Conservation (phyloP, 1,140 invertebrate species). For the Drosophila arizonae region DNA sequence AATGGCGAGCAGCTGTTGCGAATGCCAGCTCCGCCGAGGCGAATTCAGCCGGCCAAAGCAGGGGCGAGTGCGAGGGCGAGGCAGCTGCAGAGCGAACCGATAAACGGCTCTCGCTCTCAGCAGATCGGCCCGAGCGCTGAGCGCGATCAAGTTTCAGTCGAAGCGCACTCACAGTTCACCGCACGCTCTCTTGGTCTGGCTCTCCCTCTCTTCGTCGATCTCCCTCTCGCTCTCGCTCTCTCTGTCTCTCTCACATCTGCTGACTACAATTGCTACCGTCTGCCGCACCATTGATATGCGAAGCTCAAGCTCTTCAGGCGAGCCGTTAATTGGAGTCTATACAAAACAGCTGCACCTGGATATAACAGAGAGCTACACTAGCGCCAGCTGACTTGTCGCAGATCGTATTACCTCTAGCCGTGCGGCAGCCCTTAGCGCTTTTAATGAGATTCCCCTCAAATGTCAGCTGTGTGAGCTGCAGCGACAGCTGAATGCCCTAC, state of each 20-base stretch:
- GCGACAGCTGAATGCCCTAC: constrained; percentile 22
- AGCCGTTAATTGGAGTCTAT: constrained; percentile 70
- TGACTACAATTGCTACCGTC: constrained; percentile 18
- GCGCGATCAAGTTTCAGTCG: constrained; percentile 65
- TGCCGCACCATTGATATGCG: constrained; percentile 39
- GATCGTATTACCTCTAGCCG: constrained; percentile 54
- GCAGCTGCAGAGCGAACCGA: constrained; percentile 10
- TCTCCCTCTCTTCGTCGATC: constrained; percentile 15
- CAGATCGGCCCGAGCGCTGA: constrained; percentile 15
- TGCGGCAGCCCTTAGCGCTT: constrained; percentile 12
- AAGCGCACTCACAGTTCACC: constrained; percentile 14
- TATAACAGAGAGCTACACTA: constrained; percentile 37
- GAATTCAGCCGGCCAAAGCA: constrained; percentile 17
- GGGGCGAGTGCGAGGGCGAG: background rate
- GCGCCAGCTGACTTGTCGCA: constrained; percentile 73
- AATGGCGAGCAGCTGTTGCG: constrained; percentile 76
- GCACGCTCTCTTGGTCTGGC: background rate
- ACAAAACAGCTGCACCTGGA: constrained; percentile 66
- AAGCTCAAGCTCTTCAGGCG: constrained; percentile 45
- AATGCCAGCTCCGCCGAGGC: constrained; percentile 34
- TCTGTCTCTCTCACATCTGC: background rate
- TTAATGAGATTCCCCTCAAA: background rate
- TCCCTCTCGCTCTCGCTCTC: constrained; percentile 20
- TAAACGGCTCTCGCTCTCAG: constrained; percentile 22
- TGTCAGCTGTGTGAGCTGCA: background rate